Base-by-base conservation (phyloP, 2,888 invertebrate species). In the Leptogaster cylindrica region DNA sequence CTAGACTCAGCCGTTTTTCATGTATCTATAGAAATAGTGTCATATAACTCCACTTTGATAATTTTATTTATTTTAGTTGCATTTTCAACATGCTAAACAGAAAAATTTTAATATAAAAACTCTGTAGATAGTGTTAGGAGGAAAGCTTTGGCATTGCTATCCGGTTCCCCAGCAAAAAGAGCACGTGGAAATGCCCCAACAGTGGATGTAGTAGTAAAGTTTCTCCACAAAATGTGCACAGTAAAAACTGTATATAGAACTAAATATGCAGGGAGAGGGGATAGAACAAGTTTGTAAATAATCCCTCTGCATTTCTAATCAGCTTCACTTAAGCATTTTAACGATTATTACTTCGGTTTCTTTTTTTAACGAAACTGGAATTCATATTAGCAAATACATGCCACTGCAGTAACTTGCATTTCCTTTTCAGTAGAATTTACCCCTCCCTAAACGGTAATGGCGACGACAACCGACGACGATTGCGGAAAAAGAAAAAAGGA, bases 351-450 rank as follows among this genome's bases (percentile, higher is more conserved):
- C n/a, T n/a, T n/a, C n/a, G n/a, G n/a, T n/a, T n/a, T n/a, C n/a
- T n/a, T n/a, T n/a, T 44, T 20, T 3, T 5, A 44, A n/a, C 2
- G 33, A 14, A 52, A 52, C 52, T 33, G 52, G 27, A 52, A 52
- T 31, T 33, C 18, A n/a, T 52, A 18, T 20, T 27, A 33, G 20
- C 33, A 33, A 36, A 55, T 12, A 55, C 36, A 55, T 36, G 36
- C 55, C 55, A 55, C 18, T 55, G 55, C 55, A 55, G 55, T 55
- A 39, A 55, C 55, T n/a, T 36, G 55, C 55, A 55, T 20, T 55
- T 36, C 55, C 23, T 55, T 25, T 55, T 52, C 36, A 14, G 36
- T 23, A 23, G 36, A 33, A 36, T 20, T 55, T 31, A 14, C n/a
- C 31, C 36, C 36, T 12, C 48, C n/a, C 48, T 25, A 7, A 5